A percentile compares a stretch with the other conserved stretches of the same genome.
Evolutionary conservation across 2,113 vertebrate species (phyloP).

Genomic region (Phaetusa simplex): DNA sequence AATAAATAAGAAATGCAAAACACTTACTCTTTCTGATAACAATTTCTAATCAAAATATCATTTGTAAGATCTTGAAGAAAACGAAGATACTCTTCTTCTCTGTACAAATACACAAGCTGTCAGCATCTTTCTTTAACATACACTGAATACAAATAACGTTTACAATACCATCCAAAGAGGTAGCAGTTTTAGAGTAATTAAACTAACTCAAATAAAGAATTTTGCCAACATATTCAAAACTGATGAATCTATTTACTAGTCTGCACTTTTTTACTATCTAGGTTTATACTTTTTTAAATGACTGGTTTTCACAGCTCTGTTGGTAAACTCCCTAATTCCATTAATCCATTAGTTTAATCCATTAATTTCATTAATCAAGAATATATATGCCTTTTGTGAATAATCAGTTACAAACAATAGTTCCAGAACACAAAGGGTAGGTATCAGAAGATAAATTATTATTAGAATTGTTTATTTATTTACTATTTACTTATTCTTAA

Average conservation of each 20-base stretch:
- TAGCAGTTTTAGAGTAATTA: neutral
- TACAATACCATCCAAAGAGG: neutral
- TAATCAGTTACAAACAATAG: neutral
- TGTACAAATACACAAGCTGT: slow-evolving; percentile 16
- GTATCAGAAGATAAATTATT: neutral
- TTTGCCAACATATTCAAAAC: neutral
- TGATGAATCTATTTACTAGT: neutral
- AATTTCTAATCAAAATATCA: slow-evolving; percentile 56
- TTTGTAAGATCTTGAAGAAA: slow-evolving; percentile 66
- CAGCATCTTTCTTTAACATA: neutral
- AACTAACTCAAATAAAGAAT: neutral
- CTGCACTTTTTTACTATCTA: neutral
- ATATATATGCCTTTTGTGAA: neutral
- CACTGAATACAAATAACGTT: neutral
- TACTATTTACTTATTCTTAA: neutral
- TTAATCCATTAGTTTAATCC: neutral
- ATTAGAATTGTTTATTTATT: neutral
- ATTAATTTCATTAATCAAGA: neutral
- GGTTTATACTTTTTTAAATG: neutral
- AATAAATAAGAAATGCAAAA: slow-evolving; percentile 14
- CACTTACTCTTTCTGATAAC: slow-evolving; percentile 31
- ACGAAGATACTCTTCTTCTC: slow-evolving; percentile 48
- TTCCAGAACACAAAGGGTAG: neutral
- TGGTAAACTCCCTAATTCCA: neutral
- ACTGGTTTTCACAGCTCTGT: neutral